Conservation (phyloP, 1,140 invertebrate species). For the Drosophila equinoxialis region DNA sequence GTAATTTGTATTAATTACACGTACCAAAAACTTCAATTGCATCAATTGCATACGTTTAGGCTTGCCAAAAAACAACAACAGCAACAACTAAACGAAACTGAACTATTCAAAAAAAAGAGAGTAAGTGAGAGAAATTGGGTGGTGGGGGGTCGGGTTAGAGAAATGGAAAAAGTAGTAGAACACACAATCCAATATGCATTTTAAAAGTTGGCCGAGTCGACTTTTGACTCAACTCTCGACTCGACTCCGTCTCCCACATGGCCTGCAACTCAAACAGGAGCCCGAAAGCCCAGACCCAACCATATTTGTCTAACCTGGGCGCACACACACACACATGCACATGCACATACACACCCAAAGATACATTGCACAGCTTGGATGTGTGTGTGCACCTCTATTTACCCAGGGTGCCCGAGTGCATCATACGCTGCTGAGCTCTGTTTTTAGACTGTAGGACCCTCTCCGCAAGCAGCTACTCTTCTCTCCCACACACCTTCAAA, state of each 20-base stretch:
- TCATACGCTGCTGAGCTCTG: constrained; percentile 68
- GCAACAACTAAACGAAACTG: constrained; percentile 4
- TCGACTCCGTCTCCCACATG: constrained; percentile 58
- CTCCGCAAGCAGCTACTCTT: constrained; percentile 13
- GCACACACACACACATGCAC: constrained; percentile 42
- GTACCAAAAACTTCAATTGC: constrained; percentile 25
- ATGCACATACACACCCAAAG: constrained; percentile 1
- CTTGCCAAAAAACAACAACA: constrained; percentile 2
- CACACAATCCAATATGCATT: constrained; percentile 79
- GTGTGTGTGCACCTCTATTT: constrained; percentile 63
- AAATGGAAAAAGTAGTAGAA: constrained; percentile 17
- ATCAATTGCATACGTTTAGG: constrained; percentile 44
- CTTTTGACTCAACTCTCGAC: constrained; percentile 42
- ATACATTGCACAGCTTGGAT: constrained; percentile 25
- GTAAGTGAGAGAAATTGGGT: background rate
- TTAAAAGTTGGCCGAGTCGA: constrained; percentile 65
- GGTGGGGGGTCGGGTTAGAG: background rate
- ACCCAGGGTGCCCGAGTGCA: constrained; percentile 68
- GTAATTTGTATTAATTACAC: constrained; percentile 59
- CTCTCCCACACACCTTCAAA: background rate
- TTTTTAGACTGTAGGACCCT: constrained; percentile 58
- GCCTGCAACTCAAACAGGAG: constrained; percentile 74
- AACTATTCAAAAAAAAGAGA: background rate
- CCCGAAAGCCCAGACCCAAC: constrained; percentile 68
- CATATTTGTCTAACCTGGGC: constrained; percentile 79